Percentiles rank a stretch among this genome's conserved stretches.
These are phyloP conservation scores for Eunapius fragilis DNA, from an alignment of 37 sponge, comb jelly and placozoan species.

Conservation along the genomic window DNA sequence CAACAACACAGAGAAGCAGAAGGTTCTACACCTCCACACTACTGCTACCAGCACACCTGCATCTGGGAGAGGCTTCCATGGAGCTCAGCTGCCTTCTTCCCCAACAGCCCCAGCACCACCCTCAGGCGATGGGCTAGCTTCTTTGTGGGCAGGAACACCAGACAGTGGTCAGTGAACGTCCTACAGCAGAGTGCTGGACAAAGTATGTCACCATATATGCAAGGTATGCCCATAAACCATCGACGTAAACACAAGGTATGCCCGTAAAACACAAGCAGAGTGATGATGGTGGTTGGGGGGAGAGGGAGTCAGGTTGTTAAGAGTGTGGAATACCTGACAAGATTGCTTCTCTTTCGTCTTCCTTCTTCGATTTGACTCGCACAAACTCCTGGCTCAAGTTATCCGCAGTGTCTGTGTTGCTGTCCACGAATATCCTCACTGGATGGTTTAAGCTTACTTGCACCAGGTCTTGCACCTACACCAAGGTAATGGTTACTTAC, in stretches of 20 bases:
- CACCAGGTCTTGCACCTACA: slow-evolving; percentile 91
- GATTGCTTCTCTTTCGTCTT: slow-evolving; percentile 84
- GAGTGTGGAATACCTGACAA: slow-evolving; percentile 48
- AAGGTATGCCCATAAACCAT: no score
- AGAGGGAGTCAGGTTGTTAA: neutral
- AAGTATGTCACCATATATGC: neutral
- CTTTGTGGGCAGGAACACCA: slow-evolving; percentile 94
- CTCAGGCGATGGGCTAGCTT: slow-evolving; percentile 83
- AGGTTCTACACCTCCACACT: no score
- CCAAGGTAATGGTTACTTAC: neutral
- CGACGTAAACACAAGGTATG: no score
- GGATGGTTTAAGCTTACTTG: slow-evolving; percentile 90
- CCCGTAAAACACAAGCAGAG: no score
- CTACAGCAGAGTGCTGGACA: slow-evolving; percentile 86
- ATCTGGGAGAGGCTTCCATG: slow-evolving; percentile 94
- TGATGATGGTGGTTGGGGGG: no score
- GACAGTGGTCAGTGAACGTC: slow-evolving; percentile 85
- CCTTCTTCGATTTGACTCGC: slow-evolving; percentile 73
- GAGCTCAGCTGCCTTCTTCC: slow-evolving; percentile 85
- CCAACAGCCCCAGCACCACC: slow-evolving; percentile 86
- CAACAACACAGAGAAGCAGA: neutral
- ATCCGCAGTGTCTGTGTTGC: slow-evolving; percentile 92
- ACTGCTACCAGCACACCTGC: slow-evolving; percentile 61
- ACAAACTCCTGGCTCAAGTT: slow-evolving; percentile 97
- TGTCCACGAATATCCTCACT: slow-evolving; percentile 92